phyloP scores from a whole-genome alignment of 2,888 invertebrate species.

The Agelastica alni region DNA sequence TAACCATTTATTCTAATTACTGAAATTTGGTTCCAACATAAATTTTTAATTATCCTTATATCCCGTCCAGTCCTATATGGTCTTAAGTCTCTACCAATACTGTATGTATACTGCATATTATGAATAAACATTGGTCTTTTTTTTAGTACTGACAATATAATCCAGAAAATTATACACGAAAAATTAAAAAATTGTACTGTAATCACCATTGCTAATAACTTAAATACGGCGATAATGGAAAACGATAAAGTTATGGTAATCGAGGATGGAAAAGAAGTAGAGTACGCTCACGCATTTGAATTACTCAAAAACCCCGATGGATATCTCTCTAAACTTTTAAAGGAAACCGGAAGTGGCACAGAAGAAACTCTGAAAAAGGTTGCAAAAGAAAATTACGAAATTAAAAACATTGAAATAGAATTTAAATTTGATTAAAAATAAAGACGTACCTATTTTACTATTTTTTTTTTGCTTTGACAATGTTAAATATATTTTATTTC shows the following conservation, averaged over 20 bases:
- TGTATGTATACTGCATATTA: background rate
- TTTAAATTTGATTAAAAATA: slow-evolving; percentile 9
- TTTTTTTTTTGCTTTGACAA: too few relatives aligned
- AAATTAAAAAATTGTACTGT: slow-evolving; percentile 79
- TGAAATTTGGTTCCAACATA: too few relatives aligned
- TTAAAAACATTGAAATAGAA: slow-evolving; percentile 20
- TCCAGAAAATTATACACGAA: slow-evolving; percentile 73
- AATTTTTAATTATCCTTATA: too few relatives aligned
- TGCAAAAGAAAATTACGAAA: slow-evolving; percentile 41
- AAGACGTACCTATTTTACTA: too few relatives aligned
- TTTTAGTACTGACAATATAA: slow-evolving; percentile 74
- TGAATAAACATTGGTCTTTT: slow-evolving; percentile 1
- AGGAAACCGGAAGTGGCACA: slow-evolving; percentile 49
- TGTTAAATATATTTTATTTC: too few relatives aligned
- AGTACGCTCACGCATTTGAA: slow-evolving; percentile 61
- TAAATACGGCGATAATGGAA: slow-evolving; percentile 86
- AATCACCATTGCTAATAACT: slow-evolving; percentile 79
- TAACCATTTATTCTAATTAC: too few relatives aligned
- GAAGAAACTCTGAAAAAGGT: slow-evolving; percentile 42
- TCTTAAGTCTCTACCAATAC: too few relatives aligned
- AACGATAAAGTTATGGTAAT: slow-evolving; percentile 72
- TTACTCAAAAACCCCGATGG: slow-evolving; percentile 48
- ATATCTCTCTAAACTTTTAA: slow-evolving; percentile 52
- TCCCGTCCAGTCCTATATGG: too few relatives aligned
- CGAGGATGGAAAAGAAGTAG: slow-evolving; percentile 60